Conservation (phyloP, 2,113 vertebrate species). For the Cyprinodon brontotheroides region DNA sequence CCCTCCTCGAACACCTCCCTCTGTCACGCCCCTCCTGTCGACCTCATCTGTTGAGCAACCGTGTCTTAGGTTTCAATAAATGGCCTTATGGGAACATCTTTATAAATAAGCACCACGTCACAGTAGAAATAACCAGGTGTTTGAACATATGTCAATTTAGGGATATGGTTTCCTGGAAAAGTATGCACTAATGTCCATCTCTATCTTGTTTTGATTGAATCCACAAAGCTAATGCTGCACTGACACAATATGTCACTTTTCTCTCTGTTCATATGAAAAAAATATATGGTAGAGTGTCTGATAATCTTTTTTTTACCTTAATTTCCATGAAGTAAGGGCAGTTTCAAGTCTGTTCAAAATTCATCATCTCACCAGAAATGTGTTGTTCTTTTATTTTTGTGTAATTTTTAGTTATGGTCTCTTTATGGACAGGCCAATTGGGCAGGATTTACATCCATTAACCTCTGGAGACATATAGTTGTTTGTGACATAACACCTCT, state of each 20-base stretch:
- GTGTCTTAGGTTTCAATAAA: constrained; percentile 48
- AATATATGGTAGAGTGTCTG: neutral
- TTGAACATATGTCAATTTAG: neutral
- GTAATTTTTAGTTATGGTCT: too few species aligned
- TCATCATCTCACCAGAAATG: neutral
- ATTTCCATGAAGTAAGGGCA: neutral
- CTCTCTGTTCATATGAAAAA: too few species aligned
- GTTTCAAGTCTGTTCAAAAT: neutral
- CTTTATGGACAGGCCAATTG: neutral
- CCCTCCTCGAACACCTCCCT: constrained; percentile 1
- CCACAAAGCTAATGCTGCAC: too few species aligned
- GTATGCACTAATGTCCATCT: neutral
- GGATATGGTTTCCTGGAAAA: constrained; percentile 49
- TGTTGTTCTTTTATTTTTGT: neutral
- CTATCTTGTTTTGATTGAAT: constrained; percentile 23
- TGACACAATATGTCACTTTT: neutral
- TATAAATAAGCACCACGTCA: constrained; percentile 4
- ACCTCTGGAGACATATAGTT: neutral
- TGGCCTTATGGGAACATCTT: constrained; percentile 18
- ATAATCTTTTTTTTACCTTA: neutral
- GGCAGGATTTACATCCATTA: neutral
- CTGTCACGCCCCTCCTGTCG: neutral
- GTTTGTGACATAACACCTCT: neutral
- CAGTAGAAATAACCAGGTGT: neutral
- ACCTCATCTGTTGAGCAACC: constrained; percentile 33